Conservation (phyloP, 1,140 invertebrate species). For the Scaptodrosophila lebanonensis region DNA sequence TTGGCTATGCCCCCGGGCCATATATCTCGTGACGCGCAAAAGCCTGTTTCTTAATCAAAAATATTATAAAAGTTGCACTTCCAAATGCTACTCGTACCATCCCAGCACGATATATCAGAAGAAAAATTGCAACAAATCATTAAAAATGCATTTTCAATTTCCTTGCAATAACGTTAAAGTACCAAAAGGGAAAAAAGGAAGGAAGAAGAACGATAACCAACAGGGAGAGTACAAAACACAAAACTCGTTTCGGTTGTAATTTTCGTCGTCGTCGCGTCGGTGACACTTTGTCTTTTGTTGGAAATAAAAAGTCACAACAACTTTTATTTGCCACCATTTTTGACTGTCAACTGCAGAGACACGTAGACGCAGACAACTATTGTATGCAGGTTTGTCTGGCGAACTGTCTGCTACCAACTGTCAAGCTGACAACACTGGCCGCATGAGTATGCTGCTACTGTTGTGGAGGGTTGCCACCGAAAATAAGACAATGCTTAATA, state of each 20-base stretch:
- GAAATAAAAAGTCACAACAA: slow-evolving; percentile 45
- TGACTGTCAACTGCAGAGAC: slow-evolving; percentile 18
- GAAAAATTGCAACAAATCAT: slow-evolving; percentile 64
- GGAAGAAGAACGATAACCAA: not conserved
- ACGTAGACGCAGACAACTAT: no score
- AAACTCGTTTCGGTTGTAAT: slow-evolving; percentile 37
- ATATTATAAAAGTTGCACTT: no score
- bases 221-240: slow-evolving; percentile 6
- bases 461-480: no score
- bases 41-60: no score
- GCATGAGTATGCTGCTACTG: no score
- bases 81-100: no score
- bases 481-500: no score
- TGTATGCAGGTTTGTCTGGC: no score
- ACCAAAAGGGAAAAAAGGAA: slow-evolving; percentile 5
- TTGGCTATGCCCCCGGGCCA: not conserved
- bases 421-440: no score
- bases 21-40: no score
- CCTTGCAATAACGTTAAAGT: slow-evolving; percentile 38
- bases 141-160: slow-evolving; percentile 68
- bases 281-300: slow-evolving; percentile 42
- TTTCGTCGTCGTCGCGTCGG: slow-evolving; percentile 20
- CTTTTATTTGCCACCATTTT: slow-evolving; percentile 26
- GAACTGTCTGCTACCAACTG: no score
- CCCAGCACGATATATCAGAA: no score